Evolutionary conservation across 1,140 invertebrate species (phyloP).

Genomic region (Diorhabda elongata): DNA sequence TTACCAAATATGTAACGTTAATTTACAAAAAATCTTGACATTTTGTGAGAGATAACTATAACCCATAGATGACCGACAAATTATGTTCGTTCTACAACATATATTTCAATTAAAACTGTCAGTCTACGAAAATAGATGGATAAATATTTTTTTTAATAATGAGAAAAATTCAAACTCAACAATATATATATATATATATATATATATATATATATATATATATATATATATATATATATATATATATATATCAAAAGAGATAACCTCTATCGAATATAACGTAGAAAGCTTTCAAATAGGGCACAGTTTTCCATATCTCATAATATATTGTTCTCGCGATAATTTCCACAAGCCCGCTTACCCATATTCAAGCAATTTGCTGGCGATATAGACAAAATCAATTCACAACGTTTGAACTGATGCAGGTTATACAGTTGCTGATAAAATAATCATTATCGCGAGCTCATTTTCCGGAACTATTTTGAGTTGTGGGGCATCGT

Average conservation of each 20-base stretch:
- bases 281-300: background rate
- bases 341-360: background rate
- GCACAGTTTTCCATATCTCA: background rate
- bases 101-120: too few relatives aligned
- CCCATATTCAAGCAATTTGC: background rate
- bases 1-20: too few relatives aligned
- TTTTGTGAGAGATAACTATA: too few relatives aligned
- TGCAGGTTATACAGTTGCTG: background rate
- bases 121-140: too few relatives aligned
- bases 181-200: too few relatives aligned
- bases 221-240: too few relatives aligned
- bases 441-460: constrained; percentile 1
- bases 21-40: too few relatives aligned
- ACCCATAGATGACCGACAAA: too few relatives aligned
- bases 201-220: too few relatives aligned
- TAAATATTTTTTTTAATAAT: too few relatives aligned
- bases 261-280: background rate
- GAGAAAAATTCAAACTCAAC: too few relatives aligned
- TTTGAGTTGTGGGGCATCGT: background rate
- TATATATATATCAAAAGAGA: background rate
- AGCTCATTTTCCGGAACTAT: background rate
- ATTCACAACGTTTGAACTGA: background rate
- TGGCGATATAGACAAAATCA: background rate
- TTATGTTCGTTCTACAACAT: too few relatives aligned
- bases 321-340: background rate